Conservation (phyloP, 1,140 invertebrate genomes). For the Drosophila subpulchrella region DNA sequence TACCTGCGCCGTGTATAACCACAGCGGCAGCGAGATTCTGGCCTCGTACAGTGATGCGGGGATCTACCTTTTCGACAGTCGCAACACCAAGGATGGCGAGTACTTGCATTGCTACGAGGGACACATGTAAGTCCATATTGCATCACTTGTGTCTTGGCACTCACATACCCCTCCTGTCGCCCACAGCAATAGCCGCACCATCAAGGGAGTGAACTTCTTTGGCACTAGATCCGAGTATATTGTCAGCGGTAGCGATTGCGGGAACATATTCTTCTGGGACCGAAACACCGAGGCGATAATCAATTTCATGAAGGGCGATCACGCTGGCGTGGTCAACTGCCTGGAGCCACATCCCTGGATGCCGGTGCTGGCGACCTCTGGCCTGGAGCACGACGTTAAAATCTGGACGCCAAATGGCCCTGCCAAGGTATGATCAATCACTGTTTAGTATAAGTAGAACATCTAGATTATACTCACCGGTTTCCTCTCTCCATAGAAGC, state of each 20-base stretch:
- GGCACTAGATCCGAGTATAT: constrained; percentile 95
- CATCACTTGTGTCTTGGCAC: neutral
- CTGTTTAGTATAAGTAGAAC: neutral
- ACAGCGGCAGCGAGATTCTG: constrained; percentile 95
- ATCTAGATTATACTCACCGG: neutral
- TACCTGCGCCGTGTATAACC: constrained; percentile 95
- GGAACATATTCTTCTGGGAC: constrained; percentile 98
- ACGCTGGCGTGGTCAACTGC: constrained; percentile 95
- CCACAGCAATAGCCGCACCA: constrained; percentile 90
- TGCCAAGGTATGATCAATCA: constrained; percentile 77
- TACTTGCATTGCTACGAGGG: constrained; percentile 92
- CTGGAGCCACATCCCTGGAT: constrained; percentile 95
- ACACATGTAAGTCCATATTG: constrained; percentile 85
- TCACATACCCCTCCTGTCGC: neutral
- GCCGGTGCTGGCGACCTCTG: constrained; percentile 92
- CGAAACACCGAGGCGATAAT: constrained; percentile 94
- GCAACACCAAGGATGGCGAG: constrained; percentile 85
- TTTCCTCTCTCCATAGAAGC: constrained; percentile 76
- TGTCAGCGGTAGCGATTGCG: constrained; percentile 97
- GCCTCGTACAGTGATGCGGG: constrained; percentile 97
- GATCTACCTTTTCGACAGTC: constrained; percentile 95
- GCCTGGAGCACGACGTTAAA: constrained; percentile 96
- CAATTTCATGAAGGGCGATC: constrained; percentile 94
- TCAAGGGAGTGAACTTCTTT: constrained; percentile 97
- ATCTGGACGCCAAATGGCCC: constrained; percentile 92